phyloP scores from a whole-genome alignment of 2,797 vertebrate species.

The Cuculus canorus region DNA sequence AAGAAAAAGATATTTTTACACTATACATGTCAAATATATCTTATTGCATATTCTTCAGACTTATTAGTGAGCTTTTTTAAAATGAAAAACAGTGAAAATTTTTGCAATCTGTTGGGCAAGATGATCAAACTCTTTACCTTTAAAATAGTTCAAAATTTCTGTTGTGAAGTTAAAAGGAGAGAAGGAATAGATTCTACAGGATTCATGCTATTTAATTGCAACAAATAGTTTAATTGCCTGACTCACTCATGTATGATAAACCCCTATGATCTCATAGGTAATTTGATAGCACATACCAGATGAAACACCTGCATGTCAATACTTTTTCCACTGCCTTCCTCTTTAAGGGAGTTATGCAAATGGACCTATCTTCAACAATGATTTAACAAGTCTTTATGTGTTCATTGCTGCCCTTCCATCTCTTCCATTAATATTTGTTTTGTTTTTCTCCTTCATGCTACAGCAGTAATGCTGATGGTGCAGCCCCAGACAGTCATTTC shows the following conservation, averaged over 20 bases:
- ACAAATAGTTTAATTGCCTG: conserved; percentile 49
- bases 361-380: neutral
- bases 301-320: conserved; percentile 40
- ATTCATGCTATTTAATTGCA: conserved; percentile 33
- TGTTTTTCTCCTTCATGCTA: conserved; percentile 73
- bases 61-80: neutral
- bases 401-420: conserved; percentile 42
- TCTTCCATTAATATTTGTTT: conserved; percentile 54
- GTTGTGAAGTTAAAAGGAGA: neutral
- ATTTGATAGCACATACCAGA: neutral
- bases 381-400: neutral
- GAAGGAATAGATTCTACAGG: neutral
- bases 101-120: neutral
- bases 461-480: conserved; percentile 69
- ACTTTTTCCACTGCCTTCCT: neutral
- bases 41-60: neutral
- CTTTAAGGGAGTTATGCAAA: no score
- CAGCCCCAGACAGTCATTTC: conserved; percentile 62
- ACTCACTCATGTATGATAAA: neutral
- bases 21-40: neutral
- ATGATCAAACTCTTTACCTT: neutral
- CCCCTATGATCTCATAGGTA: neutral
- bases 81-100: neutral
- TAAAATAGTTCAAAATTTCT: neutral
- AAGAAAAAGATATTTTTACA: neutral